Conservation (phyloP, 2,113 vertebrate genomes). For the Colossoma macropomum region DNA sequence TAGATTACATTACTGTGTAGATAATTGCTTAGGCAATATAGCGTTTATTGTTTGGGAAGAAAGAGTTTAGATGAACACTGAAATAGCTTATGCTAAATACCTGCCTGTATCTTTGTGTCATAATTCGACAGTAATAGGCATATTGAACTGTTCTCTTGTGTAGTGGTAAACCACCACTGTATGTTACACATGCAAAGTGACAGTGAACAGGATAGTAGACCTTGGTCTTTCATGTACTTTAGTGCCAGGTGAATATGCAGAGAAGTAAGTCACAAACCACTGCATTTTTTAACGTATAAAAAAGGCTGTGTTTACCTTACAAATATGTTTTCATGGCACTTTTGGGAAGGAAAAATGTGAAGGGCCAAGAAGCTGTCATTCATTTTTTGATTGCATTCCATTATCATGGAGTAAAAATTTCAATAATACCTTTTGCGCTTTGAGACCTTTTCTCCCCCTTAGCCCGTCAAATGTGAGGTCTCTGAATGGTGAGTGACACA, state of each 20-base stretch:
- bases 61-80: constrained; percentile 19
- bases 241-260: not conserved
- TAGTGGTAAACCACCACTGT: not conserved
- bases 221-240: not conserved
- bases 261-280: not conserved
- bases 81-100: not conserved
- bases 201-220: not conserved
- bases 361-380: not conserved
- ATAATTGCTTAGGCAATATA: constrained; percentile 68
- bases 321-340: not conserved
- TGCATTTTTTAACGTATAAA: not conserved
- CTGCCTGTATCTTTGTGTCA: not conserved
- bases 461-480: constrained; percentile 27
- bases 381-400: not conserved
- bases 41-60: constrained; percentile 44
- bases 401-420: not conserved
- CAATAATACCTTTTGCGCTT: not conserved
- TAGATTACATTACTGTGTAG: constrained; percentile 72
- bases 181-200: not conserved
- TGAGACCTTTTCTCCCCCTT: not conserved
- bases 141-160: not conserved
- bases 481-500: constrained; percentile 37
- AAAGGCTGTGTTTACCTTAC: not conserved
- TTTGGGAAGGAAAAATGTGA: not conserved
- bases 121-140: not conserved